Evolutionary conservation across 2,888 invertebrate genomes (phyloP), one percentile per base, ranked within the genome.

Genomic region (Aelia acuminata): DNA sequence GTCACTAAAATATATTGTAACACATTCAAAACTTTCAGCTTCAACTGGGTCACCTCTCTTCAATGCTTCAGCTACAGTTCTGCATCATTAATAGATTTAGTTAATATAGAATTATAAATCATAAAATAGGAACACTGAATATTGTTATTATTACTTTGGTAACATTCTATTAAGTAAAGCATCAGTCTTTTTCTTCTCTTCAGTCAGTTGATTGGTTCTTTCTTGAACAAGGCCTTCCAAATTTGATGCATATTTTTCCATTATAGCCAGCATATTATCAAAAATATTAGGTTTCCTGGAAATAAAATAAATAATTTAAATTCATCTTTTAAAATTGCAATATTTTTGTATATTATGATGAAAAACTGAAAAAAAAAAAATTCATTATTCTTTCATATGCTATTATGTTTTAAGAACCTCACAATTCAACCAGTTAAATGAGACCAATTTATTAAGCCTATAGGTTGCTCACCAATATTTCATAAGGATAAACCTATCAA

Each of bases 171-270:
- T 96, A 2, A 97, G 93, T 4, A 97, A 93, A 90, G 96, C 96
- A 91, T 97, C 97, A 0, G 97, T 97, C 92, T 97, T 95, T 92
- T 96, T 95, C 92, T 97, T 97, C 92, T 97, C 97, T 91, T 96
- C 96, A 84, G 95, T 93, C 88, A 97, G 93, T 91, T 96, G 95
- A 91, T 95, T 95, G 0, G 97, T 97, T 89, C 97, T 93, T 91
- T 97, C 96, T 90, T 96, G 96, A 87, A 97, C 97, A 75, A 97
- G 93, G 0, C 96, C 95, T 91, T 97, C 97, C 89, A 98, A 92
- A 92, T 97, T 97, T 75, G 96, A 96, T 0, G 97, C 97, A 91
- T 98, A 97, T 92, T 97, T 97, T 92, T 97, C 97, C 97, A 97
- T 97, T 92, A 97, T 96, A 0, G 96, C 95, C 90, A 97, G 93